Conservation (phyloP, 2,797 vertebrate genomes). For the Pangasius krempfi region DNA sequence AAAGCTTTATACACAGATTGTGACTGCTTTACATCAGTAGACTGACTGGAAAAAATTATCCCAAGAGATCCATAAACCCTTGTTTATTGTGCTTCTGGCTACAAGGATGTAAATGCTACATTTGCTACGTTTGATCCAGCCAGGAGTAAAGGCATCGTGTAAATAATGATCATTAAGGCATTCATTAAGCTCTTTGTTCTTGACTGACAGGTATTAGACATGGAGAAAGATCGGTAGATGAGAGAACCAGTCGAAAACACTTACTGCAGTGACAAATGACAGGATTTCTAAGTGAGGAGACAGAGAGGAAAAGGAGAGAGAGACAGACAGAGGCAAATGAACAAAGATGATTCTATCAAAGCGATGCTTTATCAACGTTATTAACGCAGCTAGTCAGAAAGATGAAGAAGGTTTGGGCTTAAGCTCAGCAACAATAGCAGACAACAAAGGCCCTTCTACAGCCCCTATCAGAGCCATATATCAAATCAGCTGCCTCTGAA, state of each 20-base stretch:
- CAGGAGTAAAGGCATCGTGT: slow-evolving; percentile 56
- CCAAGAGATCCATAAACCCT: slow-evolving; percentile 35
- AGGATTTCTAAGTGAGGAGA: slow-evolving; percentile 42
- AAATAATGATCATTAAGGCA: slow-evolving; percentile 55
- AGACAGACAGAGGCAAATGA: slow-evolving; percentile 49
- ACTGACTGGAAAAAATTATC: slow-evolving; percentile 20
- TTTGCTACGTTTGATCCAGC: slow-evolving; percentile 52
- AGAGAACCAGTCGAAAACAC: slow-evolving; percentile 50
- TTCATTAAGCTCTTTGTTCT: slow-evolving; percentile 58
- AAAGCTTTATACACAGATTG: neutral
- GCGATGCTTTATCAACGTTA: slow-evolving; percentile 81
- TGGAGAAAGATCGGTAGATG: slow-evolving; percentile 49
- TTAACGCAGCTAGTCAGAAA: slow-evolving; percentile 78
- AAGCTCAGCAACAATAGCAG: slow-evolving; percentile 80
- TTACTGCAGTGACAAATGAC: slow-evolving; percentile 42
- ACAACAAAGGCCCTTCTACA: slow-evolving; percentile 82
- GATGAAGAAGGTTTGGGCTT: slow-evolving; percentile 83
- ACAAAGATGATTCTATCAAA: slow-evolving; percentile 82
- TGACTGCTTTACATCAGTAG: neutral
- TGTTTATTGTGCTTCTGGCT: slow-evolving; percentile 37
- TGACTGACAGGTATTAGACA: slow-evolving; percentile 76
- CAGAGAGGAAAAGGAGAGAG: slow-evolving; percentile 43
- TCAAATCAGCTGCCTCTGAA: slow-evolving; percentile 81
- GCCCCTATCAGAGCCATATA: slow-evolving; percentile 82
- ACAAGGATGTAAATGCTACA: slow-evolving; percentile 50